Conservation (phyloP, 2,113 vertebrate genomes). For the Dicrurus megarhynchus region DNA sequence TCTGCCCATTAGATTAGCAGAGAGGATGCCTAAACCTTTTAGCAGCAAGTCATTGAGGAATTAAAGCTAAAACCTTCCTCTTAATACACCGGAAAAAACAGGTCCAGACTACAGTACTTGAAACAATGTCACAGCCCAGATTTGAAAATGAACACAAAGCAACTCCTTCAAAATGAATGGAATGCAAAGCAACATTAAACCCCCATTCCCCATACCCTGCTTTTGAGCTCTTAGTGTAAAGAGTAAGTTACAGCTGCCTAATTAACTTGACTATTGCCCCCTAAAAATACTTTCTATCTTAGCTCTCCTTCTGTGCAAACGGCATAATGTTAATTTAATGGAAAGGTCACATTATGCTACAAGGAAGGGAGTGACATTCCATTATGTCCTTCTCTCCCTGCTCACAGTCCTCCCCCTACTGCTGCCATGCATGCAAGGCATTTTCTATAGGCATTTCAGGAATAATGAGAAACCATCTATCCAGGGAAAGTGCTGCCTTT, state of each 20-base stretch:
- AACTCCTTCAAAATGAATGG: background rate
- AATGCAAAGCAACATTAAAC: background rate
- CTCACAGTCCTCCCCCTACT: background rate
- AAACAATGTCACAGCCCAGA: background rate
- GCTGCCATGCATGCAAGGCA: background rate
- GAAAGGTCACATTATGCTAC: slow-evolving; percentile 50
- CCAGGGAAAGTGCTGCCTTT: background rate
- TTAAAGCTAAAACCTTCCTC: background rate
- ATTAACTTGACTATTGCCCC: slow-evolving; percentile 39
- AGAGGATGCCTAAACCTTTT: background rate
- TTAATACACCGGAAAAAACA: background rate
- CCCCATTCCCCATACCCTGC: background rate
- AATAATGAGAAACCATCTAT: slow-evolving; percentile 20
- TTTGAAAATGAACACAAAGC: background rate
- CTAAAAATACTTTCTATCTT: slow-evolving; percentile 29
- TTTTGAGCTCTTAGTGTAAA: background rate
- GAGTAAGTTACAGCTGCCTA: slow-evolving; percentile 17
- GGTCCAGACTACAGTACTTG: background rate
- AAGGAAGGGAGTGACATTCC: slow-evolving; percentile 14
- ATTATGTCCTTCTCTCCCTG: background rate
- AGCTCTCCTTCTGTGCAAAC: slow-evolving; percentile 8
- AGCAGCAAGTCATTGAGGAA: background rate
- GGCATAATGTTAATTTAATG: slow-evolving; percentile 15
- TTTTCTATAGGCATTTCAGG: background rate
- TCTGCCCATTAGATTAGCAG: background rate